Evolutionary conservation across 1,140 invertebrate genomes (phyloP).

Genomic region (Coboldia fuscipes): DNA sequence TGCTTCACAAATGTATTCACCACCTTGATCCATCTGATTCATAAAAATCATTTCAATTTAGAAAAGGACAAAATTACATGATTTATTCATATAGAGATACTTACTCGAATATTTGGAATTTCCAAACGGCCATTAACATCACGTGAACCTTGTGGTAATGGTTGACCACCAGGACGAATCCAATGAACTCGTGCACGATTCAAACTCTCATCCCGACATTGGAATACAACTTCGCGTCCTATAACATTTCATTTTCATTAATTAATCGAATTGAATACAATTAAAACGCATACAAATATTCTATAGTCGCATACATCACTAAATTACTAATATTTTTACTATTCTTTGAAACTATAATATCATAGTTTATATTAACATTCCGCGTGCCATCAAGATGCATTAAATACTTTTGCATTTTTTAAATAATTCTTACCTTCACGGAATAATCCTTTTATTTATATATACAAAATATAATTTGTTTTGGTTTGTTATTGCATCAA

Average conservation of each 20-base stretch:
- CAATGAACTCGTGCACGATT: slow-evolving; percentile 52
- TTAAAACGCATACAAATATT: too few species aligned
- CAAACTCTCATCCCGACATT: slow-evolving; percentile 72
- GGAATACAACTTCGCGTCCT: slow-evolving; percentile 79
- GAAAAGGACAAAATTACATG: background rate
- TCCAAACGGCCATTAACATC: slow-evolving; percentile 59
- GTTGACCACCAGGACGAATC: slow-evolving; percentile 41
- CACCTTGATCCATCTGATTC: slow-evolving; percentile 39
- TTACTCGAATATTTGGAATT: slow-evolving; percentile 60
- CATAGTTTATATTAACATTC: background rate
- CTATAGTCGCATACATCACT: too few species aligned
- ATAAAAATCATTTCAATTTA: slow-evolving; percentile 1
- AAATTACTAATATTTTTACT: background rate
- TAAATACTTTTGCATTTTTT: background rate
- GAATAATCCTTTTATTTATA: slow-evolving; percentile 17
- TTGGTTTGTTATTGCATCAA: background rate
- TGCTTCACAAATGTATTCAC: slow-evolving; percentile 67
- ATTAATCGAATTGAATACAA: background rate
- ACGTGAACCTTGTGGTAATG: slow-evolving; percentile 43
- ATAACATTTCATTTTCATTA: slow-evolving; percentile 4
- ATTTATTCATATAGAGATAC: too few species aligned
- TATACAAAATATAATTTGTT: background rate
- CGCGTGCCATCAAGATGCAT: background rate
- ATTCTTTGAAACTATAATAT: background rate
- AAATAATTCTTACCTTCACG: slow-evolving; percentile 24